A percentile compares a stretch with the other conserved stretches of the same genome.
Evolutionary conservation across 2,113 vertebrate genomes (phyloP).

Genomic region (Nettapus auritus): DNA sequence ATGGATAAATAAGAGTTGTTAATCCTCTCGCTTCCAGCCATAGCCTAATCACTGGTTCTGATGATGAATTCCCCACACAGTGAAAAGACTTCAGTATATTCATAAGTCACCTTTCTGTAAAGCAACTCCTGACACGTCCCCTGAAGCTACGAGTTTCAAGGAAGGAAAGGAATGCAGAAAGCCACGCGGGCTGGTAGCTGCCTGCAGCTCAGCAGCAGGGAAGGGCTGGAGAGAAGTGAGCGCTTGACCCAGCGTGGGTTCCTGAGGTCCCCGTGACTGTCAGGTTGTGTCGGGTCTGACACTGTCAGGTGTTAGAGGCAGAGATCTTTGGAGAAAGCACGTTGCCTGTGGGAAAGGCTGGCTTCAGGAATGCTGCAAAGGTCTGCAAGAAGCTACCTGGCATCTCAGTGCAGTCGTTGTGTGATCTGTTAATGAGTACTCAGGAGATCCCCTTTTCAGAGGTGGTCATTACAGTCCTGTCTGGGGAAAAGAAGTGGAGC

Average conservation of each 20-base stretch:
- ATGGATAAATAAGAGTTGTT: background rate
- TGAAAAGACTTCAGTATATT: background rate
- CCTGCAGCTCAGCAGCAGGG: background rate
- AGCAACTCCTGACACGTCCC: fast-evolving
- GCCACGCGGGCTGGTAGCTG: fast-evolving
- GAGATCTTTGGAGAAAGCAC: background rate
- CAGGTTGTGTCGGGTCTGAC: no score
- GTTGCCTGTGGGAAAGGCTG: background rate
- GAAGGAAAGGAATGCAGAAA: background rate
- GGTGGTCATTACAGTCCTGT: background rate
- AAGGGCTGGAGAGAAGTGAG: background rate
- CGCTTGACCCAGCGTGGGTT: background rate
- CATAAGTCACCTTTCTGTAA: background rate
- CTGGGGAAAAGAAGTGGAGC: background rate
- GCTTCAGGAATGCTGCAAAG: background rate
- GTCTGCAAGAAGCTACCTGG: background rate
- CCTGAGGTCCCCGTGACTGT: background rate
- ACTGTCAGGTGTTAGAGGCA: background rate
- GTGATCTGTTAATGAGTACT: fast-evolving
- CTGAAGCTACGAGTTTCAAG: background rate
- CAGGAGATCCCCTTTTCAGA: background rate
- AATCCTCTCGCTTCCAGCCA: background rate
- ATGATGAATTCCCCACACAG: background rate
- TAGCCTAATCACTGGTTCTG: background rate
- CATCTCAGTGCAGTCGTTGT: background rate